A percentile compares a stretch with the other conserved stretches of the same genome.
Evolutionary conservation across 2,797 vertebrate genomes (phyloP).

Genomic region (Lophotriccus pileatus): DNA sequence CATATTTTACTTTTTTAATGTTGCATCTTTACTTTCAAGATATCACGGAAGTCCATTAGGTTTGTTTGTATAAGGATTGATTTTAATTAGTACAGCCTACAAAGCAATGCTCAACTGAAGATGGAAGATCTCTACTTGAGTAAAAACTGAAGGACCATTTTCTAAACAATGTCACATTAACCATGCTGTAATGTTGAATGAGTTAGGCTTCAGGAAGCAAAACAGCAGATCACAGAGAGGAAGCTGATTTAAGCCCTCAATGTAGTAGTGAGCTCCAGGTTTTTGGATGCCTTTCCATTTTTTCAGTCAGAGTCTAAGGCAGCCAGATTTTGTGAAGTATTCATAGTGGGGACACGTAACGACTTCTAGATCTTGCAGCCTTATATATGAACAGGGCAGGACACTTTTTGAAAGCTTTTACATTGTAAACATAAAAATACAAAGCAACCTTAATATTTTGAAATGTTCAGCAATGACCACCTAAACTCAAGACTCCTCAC

Average conservation of each 20-base stretch:
- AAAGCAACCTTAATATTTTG: background rate
- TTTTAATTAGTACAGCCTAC: background rate
- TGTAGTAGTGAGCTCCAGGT: background rate
- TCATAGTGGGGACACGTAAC: background rate
- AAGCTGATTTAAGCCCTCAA: background rate
- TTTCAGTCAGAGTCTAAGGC: background rate
- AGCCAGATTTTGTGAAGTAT: background rate
- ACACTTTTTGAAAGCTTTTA: background rate
- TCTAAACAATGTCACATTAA: background rate
- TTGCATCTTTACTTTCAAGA: background rate
- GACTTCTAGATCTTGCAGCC: background rate
- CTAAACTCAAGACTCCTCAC: background rate
- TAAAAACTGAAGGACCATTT: background rate
- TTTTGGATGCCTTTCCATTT: background rate
- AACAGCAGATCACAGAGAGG: background rate
- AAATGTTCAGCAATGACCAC: background rate
- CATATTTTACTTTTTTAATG: background rate
- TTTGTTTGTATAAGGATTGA: background rate
- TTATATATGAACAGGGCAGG: background rate
- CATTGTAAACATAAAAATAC: background rate
- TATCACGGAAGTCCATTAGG: background rate
- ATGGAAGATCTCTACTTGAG: background rate
- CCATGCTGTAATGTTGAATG: background rate
- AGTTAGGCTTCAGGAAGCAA: background rate
- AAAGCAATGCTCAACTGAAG: background rate